Base-by-base conservation (phyloP, 1,140 invertebrate species). In the Dysdera silvatica region DNA sequence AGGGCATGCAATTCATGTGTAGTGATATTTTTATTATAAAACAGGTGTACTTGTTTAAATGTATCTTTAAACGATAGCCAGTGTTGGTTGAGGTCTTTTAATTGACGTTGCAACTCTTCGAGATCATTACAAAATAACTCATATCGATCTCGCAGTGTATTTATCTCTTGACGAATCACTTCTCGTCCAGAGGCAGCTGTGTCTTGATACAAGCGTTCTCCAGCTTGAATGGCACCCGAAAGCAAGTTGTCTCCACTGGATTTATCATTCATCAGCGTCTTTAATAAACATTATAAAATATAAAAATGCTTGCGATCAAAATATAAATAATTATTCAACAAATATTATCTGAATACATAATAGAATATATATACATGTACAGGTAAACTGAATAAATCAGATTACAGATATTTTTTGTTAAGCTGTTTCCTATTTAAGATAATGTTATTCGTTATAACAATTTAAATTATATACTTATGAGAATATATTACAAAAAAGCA, bases 111-210 rank as follows among this genome's bases (percentile, higher is more conserved):
- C 67, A 75, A 73, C 57, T 77, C 75, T 31, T 73, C 67, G n/a
- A 77, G 67, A 65, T 68, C 73, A 7, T 70, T 69, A 41, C 78
- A 74, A 14, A 78, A 72, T 33, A 68, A 67, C 45, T 74, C 77
- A 72, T 71, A 78, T 69, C 55, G 71, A 69, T 71, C 88, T 72
- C 85, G 82, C 54, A 86, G 79, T 23, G 80, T 80, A 73, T 88
- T 81, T 63, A 95, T 76, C 69, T 94, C 87, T 66, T 87, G 83
- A 10, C 93, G 80, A 37, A 97, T 87, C 33, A 82, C 84, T 75
- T 97, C 94, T 61, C 94, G 81, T 12, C 93, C 94, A 70, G 84
- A 82, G 26, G 91, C 86, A 4, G 91, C 88, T 4, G 93, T 97
- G 74, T 95, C 90, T 0, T 91, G 88, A 65, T 91, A 84, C 26